Evolutionary conservation across 1,140 invertebrate genomes (phyloP).

Genomic region (Sarcophaga peregrina): DNA sequence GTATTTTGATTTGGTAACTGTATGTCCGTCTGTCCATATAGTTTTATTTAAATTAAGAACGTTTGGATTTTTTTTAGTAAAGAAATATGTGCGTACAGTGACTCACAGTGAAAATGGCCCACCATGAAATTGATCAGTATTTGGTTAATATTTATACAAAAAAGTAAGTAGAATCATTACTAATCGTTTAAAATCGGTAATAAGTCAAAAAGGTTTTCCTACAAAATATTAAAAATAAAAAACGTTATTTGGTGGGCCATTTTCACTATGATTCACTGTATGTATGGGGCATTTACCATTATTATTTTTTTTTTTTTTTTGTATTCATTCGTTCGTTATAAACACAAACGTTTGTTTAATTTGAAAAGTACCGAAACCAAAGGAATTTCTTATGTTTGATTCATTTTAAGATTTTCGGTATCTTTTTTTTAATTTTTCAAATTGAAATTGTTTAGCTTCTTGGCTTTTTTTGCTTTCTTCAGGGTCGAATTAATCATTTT

Average conservation of each 20-base stretch:
- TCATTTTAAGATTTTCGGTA: conserved; percentile 4
- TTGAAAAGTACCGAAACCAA: not conserved
- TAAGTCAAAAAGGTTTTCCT: no score
- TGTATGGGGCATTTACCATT: no score
- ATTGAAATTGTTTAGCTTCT: no score
- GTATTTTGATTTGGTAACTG: not conserved
- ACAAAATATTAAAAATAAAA: no score
- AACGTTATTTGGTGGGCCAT: no score
- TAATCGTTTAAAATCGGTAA: no score
- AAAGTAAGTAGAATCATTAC: no score
- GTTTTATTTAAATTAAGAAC: conserved; percentile 36
- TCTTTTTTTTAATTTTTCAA: not conserved
- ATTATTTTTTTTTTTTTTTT: conserved; percentile 27
- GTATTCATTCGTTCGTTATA: not conserved
- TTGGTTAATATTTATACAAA: no score
- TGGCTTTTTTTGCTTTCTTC: not conserved
- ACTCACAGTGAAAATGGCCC: no score
- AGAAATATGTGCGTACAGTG: conserved; percentile 29
- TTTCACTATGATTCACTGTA: no score
- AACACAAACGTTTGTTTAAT: conserved; percentile 12
- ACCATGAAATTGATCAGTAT: no score
- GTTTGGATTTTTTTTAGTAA: conserved; percentile 12
- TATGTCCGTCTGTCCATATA: not conserved
- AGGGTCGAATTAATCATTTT: conserved; percentile 19
- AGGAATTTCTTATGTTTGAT: conserved; percentile 14